A percentile compares a stretch with the other conserved stretches of the same genome.
Evolutionary conservation across 2,797 vertebrate species (phyloP).

Genomic region (Microctenopoma steveboyesi): DNA sequence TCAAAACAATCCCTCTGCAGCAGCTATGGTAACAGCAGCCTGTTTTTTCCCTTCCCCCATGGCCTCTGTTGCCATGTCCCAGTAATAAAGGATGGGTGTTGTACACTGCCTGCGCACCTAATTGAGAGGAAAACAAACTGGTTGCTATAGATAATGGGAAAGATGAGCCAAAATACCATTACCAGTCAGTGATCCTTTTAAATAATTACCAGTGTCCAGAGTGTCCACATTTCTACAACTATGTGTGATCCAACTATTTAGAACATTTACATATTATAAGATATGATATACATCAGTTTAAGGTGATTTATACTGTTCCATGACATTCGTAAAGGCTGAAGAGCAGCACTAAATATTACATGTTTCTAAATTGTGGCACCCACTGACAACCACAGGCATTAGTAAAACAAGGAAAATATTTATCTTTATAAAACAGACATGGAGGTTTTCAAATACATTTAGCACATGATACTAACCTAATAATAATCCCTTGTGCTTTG

Average conservation of each 20-base stretch:
- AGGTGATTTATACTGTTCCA: constrained; percentile 36
- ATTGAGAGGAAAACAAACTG: constrained; percentile 80
- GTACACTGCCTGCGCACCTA: constrained; percentile 71
- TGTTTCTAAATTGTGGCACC: constrained; percentile 27
- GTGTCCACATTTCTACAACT: constrained; percentile 43
- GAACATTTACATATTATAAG: constrained; percentile 13
- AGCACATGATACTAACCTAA: constrained; percentile 37
- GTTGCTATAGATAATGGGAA: constrained; percentile 78
- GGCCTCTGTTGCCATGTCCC: constrained; percentile 58
- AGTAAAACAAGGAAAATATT: constrained; percentile 35
- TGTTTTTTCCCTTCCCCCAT: constrained; percentile 69
- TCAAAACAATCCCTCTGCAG: constrained; percentile 52
- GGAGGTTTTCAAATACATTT: constrained; percentile 27
- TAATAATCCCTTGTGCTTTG: constrained; percentile 41
- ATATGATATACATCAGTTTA: constrained; percentile 20
- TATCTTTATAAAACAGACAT: constrained; percentile 42
- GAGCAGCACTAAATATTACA: constrained; percentile 23
- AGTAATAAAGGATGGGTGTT: constrained; percentile 71
- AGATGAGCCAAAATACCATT: constrained; percentile 76
- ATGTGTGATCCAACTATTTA: constrained; percentile 11
- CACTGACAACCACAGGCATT: constrained; percentile 35
- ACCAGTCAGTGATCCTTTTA: constrained; percentile 75
- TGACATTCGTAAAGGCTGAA: constrained; percentile 36
- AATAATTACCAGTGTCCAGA: constrained; percentile 70
- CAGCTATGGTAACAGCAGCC: constrained; percentile 53